These are phyloP conservation scores for Lepidonotus clava DNA, from an alignment of 2,888 invertebrate species.

Conservation along the genomic window DNA sequence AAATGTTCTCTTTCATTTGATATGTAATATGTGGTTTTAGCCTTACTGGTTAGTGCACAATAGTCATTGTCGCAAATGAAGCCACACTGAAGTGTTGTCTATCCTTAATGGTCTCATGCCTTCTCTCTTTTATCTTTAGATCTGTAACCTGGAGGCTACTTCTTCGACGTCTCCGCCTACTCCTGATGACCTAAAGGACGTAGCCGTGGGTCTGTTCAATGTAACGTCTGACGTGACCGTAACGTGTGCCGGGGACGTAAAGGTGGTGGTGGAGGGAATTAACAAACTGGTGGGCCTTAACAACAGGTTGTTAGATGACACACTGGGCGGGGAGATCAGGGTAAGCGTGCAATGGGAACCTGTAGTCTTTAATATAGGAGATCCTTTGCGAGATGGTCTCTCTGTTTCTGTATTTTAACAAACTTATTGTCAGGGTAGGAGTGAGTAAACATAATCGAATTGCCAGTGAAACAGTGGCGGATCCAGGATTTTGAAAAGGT, in stretches of 20 bases:
- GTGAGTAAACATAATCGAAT: too few relatives aligned
- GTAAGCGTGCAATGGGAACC: neutral
- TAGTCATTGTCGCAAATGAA: neutral
- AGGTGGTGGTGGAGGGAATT: neutral
- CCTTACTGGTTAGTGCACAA: neutral
- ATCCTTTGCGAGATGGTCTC: neutral
- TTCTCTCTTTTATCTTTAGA: conserved; percentile 3
- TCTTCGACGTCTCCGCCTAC: neutral
- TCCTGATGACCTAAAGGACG: neutral
- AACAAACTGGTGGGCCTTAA: neutral
- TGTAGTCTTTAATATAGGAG: neutral
- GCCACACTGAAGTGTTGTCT: neutral
- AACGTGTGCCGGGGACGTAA: neutral
- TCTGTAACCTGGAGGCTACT: neutral
- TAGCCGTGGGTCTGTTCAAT: neutral
- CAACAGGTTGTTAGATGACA: neutral
- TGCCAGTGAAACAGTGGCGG: too few relatives aligned
- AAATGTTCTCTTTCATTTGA: neutral
- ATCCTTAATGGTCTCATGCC: neutral
- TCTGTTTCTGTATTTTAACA: too few relatives aligned
- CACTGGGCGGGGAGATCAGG: neutral
- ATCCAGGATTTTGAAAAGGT: too few relatives aligned
- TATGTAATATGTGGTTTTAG: neutral
- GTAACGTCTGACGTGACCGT: neutral
- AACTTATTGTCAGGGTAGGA: too few relatives aligned